Conservation (phyloP, 1,140 invertebrate genomes). For the Papilio helenus region DNA sequence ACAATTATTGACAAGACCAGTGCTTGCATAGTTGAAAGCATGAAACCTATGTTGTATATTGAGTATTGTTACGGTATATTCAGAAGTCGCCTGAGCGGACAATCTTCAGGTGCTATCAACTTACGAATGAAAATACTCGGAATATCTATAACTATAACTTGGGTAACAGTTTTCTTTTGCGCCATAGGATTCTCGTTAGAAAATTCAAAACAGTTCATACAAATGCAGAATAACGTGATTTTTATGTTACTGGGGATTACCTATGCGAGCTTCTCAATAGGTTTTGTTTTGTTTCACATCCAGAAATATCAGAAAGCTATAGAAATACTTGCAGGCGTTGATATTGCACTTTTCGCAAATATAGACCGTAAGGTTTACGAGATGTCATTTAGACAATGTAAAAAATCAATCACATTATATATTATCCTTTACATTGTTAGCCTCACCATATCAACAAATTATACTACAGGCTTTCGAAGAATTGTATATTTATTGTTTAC, state of each 20-base stretch:
- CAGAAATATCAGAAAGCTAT: constrained; percentile 32
- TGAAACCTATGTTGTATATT: constrained; percentile 49
- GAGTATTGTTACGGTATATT: constrained; percentile 56
- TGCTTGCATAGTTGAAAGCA: constrained; percentile 41
- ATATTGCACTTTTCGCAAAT: constrained; percentile 39
- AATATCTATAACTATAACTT: constrained; percentile 39
- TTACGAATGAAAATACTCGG: constrained; percentile 50
- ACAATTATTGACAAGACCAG: neutral
- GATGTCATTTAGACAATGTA: neutral
- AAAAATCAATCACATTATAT: neutral
- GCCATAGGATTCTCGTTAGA: neutral
- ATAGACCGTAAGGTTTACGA: neutral
- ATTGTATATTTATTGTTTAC: constrained; percentile 24
- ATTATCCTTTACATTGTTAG: neutral
- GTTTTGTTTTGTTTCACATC: constrained; percentile 40
- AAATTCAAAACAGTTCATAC: constrained; percentile 34
- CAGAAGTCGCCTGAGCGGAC: constrained; percentile 46
- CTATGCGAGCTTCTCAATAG: constrained; percentile 43
- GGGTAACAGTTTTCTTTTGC: constrained; percentile 27
- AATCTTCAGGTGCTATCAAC: constrained; percentile 44
- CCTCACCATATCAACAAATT: neutral
- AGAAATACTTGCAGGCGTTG: constrained; percentile 46
- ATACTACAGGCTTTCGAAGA: neutral
- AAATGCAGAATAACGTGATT: constrained; percentile 41
- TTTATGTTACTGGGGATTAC: constrained; percentile 44